A percentile compares a stretch with the other conserved stretches of the same genome.
Evolutionary conservation across 2,888 invertebrate genomes (phyloP).

Genomic region (Lochmaea crataegi): DNA sequence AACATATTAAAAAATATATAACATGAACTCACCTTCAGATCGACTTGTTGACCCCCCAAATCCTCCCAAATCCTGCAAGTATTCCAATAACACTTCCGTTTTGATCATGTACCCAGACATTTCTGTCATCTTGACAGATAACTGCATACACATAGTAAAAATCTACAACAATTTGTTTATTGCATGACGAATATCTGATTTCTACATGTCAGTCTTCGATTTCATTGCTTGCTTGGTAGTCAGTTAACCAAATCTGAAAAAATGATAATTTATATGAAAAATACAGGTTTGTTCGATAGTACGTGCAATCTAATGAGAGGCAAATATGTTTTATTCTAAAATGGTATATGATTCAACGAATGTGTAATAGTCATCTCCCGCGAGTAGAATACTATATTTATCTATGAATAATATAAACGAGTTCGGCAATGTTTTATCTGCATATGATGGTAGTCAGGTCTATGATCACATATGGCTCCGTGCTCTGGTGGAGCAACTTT

Average conservation of each 20-base stretch:
- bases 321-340: too few species aligned
- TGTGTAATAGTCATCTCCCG: too few species aligned
- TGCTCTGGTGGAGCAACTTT: too few species aligned
- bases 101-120: background rate
- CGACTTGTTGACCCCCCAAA: constrained; percentile 9
- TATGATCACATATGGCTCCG: too few species aligned
- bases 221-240: constrained; percentile 5
- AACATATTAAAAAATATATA: background rate
- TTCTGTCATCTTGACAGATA: background rate
- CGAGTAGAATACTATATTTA: too few species aligned
- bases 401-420: too few species aligned
- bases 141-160: background rate
- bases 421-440: too few species aligned
- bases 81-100: background rate
- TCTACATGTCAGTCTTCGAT: background rate
- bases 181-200: constrained; percentile 3
- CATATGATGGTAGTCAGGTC: too few species aligned
- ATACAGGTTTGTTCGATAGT: background rate
- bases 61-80: background rate
- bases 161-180: background rate
- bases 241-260: constrained; percentile 13
- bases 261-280: background rate
- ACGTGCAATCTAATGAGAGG: too few species aligned
- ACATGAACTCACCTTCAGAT: constrained; percentile 15
- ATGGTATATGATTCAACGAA: too few species aligned